Evolutionary conservation across 2,888 invertebrate genomes (phyloP).

Genomic region (Agrochola macilenta): DNA sequence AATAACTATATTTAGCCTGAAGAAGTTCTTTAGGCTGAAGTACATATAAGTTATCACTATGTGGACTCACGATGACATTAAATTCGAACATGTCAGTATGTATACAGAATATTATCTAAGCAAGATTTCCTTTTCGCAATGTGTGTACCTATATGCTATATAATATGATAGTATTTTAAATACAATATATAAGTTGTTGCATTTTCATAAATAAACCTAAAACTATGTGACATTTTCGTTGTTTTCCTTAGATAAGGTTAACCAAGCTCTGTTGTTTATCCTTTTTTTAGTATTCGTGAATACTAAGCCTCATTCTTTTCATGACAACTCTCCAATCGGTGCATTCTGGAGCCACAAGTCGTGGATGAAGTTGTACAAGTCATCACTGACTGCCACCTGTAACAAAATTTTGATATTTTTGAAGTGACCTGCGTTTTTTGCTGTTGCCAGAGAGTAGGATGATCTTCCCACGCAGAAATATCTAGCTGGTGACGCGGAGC

Average conservation of each 20-base stretch:
- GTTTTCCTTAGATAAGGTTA: constrained; percentile 39
- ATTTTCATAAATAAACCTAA: constrained; percentile 43
- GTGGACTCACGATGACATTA: not conserved
- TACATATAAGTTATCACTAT: not conserved
- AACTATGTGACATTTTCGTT: constrained; percentile 41
- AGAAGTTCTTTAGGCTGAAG: not conserved
- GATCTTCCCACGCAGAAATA: constrained; percentile 12
- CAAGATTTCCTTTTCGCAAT: constrained; percentile 32
- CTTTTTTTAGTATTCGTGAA: constrained; percentile 37
- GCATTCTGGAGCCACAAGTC: constrained; percentile 99
- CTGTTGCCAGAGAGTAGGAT: not conserved
- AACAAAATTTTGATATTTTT: constrained; percentile 56
- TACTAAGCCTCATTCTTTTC: constrained; percentile 79
- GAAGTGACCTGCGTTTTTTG: not conserved
- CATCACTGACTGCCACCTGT: constrained; percentile 97
- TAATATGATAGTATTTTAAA: constrained; percentile 28
- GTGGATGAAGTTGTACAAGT: constrained; percentile 98
- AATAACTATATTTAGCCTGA: constrained; percentile 8
- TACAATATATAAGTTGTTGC: constrained; percentile 31
- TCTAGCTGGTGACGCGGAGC: constrained; percentile 9
- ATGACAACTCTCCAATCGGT: constrained; percentile 98
- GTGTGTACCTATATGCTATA: constrained; percentile 13
- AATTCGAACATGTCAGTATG: constrained; percentile 1
- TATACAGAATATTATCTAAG: constrained; percentile 9
- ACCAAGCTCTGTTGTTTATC: constrained; percentile 41